phyloP scores from a whole-genome alignment of 2,888 invertebrate species.

The Hyposoter didymator region DNA sequence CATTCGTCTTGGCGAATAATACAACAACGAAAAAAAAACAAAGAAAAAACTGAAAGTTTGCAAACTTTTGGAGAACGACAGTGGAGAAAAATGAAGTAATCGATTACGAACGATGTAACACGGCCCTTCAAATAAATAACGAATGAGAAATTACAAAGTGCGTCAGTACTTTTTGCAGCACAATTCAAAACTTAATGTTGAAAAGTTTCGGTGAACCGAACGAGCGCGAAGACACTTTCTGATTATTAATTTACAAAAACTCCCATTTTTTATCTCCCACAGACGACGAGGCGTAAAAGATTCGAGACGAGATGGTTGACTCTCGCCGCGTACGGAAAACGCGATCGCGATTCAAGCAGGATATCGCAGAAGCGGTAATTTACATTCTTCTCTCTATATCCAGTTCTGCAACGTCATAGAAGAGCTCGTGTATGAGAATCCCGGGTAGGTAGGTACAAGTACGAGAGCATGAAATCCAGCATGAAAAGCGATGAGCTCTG shows the following conservation, averaged over 20 bases:
- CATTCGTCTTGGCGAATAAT: neutral
- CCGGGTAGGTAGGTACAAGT: conserved; percentile 1
- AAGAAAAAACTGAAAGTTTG: neutral
- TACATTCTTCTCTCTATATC: conserved; percentile 79
- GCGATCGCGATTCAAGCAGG: conserved; percentile 3
- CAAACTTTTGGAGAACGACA: neutral
- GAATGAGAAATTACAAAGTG: neutral
- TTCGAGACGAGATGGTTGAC: neutral
- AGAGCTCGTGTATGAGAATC: conserved; percentile 18
- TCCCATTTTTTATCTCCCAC: neutral
- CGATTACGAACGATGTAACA: conserved; percentile 6
- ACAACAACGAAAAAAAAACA: neutral
- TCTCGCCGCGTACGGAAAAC: neutral
- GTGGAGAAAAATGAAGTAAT: conserved; percentile 22
- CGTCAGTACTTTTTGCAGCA: neutral
- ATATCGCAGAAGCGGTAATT: conserved; percentile 71
- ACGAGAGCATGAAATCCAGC: conserved; percentile 40
- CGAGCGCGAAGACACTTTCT: neutral
- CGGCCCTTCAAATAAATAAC: neutral
- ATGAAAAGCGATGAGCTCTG: conserved; percentile 29
- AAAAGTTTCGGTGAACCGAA: neutral
- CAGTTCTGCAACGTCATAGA: conserved; percentile 61
- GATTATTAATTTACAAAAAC: neutral
- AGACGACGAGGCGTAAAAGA: conserved; percentile 22
- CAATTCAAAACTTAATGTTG: neutral